phyloP scores from a whole-genome alignment of 1,140 invertebrate species.

The Vollenhovia emeryi region DNA sequence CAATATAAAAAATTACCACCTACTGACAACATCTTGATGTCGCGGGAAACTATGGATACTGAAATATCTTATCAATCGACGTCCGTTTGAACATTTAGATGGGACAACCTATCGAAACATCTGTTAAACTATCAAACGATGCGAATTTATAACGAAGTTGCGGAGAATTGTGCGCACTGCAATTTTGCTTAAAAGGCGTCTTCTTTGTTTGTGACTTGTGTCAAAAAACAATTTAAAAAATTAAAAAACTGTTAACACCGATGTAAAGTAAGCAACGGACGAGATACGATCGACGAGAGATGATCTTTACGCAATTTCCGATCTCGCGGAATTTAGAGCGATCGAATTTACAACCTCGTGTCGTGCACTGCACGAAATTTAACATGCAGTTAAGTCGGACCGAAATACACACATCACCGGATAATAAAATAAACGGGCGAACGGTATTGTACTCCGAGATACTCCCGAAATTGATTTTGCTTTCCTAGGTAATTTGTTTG shows the following conservation, averaged over 20 bases:
- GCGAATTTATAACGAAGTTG: background rate
- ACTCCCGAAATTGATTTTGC: conserved; percentile 31
- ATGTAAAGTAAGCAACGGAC: background rate
- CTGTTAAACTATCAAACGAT: background rate
- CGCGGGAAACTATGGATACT: background rate
- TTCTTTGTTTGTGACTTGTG: background rate
- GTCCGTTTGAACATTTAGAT: background rate
- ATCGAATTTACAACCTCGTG: conserved; percentile 25
- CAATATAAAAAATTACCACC: background rate
- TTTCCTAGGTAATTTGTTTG: conserved; percentile 29
- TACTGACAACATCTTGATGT: background rate
- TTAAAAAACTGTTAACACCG: background rate
- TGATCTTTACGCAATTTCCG: background rate
- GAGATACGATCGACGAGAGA: background rate
- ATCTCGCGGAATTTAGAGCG: background rate
- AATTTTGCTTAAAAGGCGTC: background rate
- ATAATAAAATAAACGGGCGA: conserved; percentile 33
- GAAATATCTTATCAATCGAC: background rate
- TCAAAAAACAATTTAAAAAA: too few species aligned
- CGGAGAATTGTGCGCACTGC: background rate
- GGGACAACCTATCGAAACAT: background rate
- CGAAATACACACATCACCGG: background rate
- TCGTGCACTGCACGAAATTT: conserved; percentile 10
- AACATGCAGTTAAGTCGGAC: background rate
- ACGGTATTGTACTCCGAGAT: conserved; percentile 4